These are phyloP conservation scores for Tachina fera DNA, from an alignment of 2,888 invertebrate species.

Conservation along the genomic window DNA sequence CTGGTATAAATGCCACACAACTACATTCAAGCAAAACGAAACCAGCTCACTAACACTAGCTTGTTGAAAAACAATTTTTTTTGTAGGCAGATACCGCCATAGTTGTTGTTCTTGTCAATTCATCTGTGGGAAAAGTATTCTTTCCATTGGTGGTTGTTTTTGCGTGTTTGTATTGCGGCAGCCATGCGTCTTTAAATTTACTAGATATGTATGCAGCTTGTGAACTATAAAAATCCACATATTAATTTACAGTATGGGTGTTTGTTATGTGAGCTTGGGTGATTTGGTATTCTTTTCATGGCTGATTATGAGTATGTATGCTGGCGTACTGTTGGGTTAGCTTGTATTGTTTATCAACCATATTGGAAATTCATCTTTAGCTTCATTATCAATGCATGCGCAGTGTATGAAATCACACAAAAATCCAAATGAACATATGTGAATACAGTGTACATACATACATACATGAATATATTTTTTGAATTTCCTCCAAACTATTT, in stretches of 20 bases:
- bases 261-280: constrained; percentile 8
- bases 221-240: constrained; percentile 11
- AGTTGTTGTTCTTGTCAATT: neutral
- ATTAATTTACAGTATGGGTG: constrained; percentile 30
- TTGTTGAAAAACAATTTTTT: constrained; percentile 26
- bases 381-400: constrained; percentile 33
- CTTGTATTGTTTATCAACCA: constrained; percentile 58
- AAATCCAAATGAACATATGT: neutral
- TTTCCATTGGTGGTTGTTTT: constrained; percentile 60
- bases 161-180: constrained; percentile 44
- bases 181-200: constrained; percentile 62
- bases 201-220: constrained; percentile 23
- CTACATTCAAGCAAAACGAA: constrained; percentile 18
- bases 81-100: neutral
- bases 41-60: constrained; percentile 39
- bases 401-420: constrained; percentile 22
- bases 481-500: neutral
- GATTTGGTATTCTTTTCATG: neutral
- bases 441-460: neutral
- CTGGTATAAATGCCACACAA: constrained; percentile 14
- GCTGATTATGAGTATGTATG: constrained; percentile 1
- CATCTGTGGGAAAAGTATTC: constrained; percentile 64
- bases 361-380: constrained; percentile 63
- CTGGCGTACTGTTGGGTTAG: neutral
- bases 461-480: neutral